Conservation (phyloP, 2,113 vertebrate species). For the Anarrhichthys ocellatus region DNA sequence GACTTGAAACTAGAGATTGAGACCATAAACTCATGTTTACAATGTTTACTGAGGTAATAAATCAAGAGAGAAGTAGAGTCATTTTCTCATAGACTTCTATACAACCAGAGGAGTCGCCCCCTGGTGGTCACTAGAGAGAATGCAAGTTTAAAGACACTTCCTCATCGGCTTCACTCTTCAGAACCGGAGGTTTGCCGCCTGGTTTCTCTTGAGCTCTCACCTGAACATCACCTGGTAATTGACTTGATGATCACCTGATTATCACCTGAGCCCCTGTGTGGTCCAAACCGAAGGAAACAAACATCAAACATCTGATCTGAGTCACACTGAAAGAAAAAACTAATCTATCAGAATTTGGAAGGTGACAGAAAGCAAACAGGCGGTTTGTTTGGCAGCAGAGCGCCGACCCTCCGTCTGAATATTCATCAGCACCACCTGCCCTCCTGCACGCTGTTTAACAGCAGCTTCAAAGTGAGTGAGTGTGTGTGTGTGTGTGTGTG, state of each 20-base stretch:
- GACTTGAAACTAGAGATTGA: too few species aligned
- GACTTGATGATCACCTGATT: neutral
- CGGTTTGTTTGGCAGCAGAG: constrained; percentile 45
- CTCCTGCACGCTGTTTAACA: constrained; percentile 25
- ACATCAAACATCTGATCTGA: neutral
- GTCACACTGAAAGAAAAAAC: neutral
- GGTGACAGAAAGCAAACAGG: constrained; percentile 23
- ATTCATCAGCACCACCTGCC: constrained; percentile 74
- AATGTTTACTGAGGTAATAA: too few species aligned
- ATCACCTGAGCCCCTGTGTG: neutral
- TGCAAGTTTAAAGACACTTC: neutral
- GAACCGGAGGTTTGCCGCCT: neutral
- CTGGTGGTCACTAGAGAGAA: neutral
- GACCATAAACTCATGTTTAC: too few species aligned
- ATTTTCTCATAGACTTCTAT: neutral
- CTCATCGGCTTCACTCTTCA: neutral
- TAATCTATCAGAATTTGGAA: constrained; percentile 2
- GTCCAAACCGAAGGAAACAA: neutral
- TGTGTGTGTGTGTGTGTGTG: constrained; percentile 28
- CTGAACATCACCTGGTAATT: neutral
- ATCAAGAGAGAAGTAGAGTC: too few species aligned
- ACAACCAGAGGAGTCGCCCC: neutral
- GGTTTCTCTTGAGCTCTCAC: neutral
- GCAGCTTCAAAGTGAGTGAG: constrained; percentile 34
- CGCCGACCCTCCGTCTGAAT: constrained; percentile 47